Percentiles rank a stretch among this genome's conserved stretches.
Conservation (phyloP, 2,113 vertebrate species). For the Spea multiplicata region DNA sequence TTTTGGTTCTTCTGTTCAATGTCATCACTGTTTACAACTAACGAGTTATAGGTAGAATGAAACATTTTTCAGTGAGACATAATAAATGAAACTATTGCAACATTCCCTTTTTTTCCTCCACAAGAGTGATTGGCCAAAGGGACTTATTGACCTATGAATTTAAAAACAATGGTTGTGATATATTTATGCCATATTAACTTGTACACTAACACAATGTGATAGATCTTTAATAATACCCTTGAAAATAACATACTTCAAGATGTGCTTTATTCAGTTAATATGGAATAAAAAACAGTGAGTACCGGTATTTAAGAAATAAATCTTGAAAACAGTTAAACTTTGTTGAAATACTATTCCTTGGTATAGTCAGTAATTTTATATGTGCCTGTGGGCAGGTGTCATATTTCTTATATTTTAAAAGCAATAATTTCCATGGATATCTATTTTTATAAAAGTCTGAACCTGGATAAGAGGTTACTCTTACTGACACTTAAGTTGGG, state of each 20-base stretch:
- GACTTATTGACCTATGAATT: no score
- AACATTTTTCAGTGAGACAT: no score
- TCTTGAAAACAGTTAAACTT: conserved; percentile 50
- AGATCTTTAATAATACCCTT: conserved; percentile 55
- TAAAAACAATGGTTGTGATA: no score
- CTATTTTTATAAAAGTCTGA: conserved; percentile 96
- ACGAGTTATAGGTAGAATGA: no score
- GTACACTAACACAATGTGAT: conserved; percentile 53
- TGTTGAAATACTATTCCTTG: conserved; percentile 45
- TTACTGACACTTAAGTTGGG: conserved; percentile 79
- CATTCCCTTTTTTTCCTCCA: no score
- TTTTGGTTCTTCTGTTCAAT: no score
- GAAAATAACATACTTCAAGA: conserved; percentile 60
- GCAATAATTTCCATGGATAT: conserved; percentile 94
- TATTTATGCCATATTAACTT: conserved; percentile 54
- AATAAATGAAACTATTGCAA: no score
- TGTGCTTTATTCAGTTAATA: conserved; percentile 55
- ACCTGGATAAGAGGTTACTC: conserved; percentile 75
- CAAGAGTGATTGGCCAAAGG: no score
- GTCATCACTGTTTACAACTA: no score
- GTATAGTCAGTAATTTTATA: conserved; percentile 45
- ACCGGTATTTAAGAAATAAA: conserved; percentile 45
- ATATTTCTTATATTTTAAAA: conserved; percentile 80
- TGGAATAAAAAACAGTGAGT: conserved; percentile 46
- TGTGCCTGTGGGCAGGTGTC: conserved; percentile 55